These are phyloP conservation scores for Calameuta filiformis DNA, from an alignment of 2,888 invertebrate species.

Conservation along the genomic window DNA sequence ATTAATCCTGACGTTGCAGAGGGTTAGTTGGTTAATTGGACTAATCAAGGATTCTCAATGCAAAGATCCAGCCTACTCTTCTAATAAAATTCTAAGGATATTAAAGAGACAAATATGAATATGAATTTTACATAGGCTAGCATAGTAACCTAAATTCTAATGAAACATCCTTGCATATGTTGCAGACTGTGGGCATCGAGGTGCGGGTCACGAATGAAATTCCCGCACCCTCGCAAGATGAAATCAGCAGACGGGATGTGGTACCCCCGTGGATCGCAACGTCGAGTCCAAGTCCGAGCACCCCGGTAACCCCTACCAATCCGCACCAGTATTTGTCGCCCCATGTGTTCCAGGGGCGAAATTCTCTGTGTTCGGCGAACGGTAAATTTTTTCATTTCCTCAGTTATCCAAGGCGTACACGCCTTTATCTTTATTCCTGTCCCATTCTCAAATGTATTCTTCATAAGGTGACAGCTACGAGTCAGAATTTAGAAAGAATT, in stretches of 20 bases:
- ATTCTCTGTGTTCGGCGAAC: constrained; percentile 67
- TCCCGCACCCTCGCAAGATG: constrained; percentile 33
- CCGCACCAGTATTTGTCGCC: constrained; percentile 64
- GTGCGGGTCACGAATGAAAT: constrained; percentile 57
- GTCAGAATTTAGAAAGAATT: background rate
- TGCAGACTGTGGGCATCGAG: constrained; percentile 54
- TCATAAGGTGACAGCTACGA: background rate
- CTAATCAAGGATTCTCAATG: background rate
- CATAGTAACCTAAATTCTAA: background rate
- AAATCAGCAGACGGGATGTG: constrained; percentile 33
- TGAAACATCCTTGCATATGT: constrained; percentile 11
- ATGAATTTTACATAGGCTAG: background rate
- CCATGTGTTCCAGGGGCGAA: constrained; percentile 66
- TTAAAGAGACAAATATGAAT: background rate
- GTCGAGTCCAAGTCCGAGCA: constrained; percentile 45
- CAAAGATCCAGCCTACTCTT: background rate
- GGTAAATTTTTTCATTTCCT: constrained; percentile 53
- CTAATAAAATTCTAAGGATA: background rate
- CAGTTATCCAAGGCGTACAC: background rate
- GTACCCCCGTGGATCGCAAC: constrained; percentile 47
- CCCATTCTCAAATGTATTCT: background rate
- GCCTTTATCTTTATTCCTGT: background rate
- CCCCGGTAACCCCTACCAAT: constrained; percentile 52
- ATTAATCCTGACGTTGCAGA: background rate
- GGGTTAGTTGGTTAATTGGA: background rate